Percentiles rank a stretch among this genome's conserved stretches.
These are phyloP conservation scores for Caenorhabditis inopinata DNA, from an alignment of 1,140 invertebrate genomes.

Conservation along the genomic window DNA sequence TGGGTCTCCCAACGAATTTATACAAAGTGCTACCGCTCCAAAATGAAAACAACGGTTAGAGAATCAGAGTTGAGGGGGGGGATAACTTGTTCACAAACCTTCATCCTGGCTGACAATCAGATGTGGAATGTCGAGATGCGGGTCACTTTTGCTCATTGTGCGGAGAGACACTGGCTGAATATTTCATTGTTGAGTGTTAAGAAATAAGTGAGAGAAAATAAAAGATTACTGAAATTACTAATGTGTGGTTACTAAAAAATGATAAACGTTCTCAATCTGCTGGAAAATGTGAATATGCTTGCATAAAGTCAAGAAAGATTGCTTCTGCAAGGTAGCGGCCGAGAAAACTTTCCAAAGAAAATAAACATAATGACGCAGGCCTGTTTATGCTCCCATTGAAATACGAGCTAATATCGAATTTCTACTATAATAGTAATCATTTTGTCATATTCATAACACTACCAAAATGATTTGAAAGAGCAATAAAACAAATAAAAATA, in stretches of 20 bases:
- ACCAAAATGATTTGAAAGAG: no score
- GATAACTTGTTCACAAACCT: background rate
- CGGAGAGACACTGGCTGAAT: conserved; percentile 23
- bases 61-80: background rate
- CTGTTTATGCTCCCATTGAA: conserved; percentile 14
- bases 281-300: background rate
- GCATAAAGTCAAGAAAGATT: background rate
- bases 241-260: background rate
- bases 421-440: no score
- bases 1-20: no score
- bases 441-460: no score
- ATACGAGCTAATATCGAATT: background rate
- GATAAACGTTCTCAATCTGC: background rate
- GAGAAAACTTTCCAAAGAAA: conserved; percentile 9
- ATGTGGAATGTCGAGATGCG: conserved; percentile 41
- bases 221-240: background rate
- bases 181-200: conserved; percentile 5
- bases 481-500: no score
- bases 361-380: no score
- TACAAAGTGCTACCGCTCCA: conserved; percentile 4
- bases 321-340: background rate
- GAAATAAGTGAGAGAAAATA: background rate
- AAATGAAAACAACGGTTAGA: no score
- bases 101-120: conserved; percentile 42
- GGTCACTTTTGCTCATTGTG: conserved; percentile 42